phyloP scores from a whole-genome alignment of 2,797 vertebrate genomes.

The Chelon labrosus region DNA sequence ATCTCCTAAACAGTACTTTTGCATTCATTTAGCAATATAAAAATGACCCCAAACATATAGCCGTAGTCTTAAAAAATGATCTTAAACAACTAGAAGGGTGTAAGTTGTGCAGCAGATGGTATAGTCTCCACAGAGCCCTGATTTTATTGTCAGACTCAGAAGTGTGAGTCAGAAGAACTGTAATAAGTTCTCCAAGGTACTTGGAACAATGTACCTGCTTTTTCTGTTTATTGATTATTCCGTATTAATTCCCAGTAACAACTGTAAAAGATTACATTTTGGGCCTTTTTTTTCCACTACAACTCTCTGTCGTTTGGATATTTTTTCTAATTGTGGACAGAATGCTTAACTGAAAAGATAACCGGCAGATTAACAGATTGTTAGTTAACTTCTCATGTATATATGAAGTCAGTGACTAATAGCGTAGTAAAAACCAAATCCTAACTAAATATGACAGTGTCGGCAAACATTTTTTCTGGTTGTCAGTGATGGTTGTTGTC shows the following conservation, averaged over 20 bases:
- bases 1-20: too few species aligned
- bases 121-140: too few species aligned
- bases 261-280: too few species aligned
- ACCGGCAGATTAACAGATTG: neutral
- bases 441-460: neutral
- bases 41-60: neutral
- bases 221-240: too few species aligned
- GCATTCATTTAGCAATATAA: neutral
- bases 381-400: neutral
- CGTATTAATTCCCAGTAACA: too few species aligned
- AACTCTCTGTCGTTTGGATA: too few species aligned
- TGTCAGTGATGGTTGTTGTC: slow-evolving; percentile 32
- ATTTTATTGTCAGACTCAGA: neutral
- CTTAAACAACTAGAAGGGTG: neutral
- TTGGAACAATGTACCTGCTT: neutral
- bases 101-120: neutral
- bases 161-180: neutral
- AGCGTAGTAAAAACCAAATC: neutral
- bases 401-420: neutral
- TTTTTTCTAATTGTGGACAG: too few species aligned
- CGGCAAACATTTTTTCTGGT: neutral
- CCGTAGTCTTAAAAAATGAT: neutral
- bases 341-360: too few species aligned
- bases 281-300: neutral
- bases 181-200: neutral